Conservation (phyloP, 2,888 invertebrate species). For the Dastarcus helophoroides region DNA sequence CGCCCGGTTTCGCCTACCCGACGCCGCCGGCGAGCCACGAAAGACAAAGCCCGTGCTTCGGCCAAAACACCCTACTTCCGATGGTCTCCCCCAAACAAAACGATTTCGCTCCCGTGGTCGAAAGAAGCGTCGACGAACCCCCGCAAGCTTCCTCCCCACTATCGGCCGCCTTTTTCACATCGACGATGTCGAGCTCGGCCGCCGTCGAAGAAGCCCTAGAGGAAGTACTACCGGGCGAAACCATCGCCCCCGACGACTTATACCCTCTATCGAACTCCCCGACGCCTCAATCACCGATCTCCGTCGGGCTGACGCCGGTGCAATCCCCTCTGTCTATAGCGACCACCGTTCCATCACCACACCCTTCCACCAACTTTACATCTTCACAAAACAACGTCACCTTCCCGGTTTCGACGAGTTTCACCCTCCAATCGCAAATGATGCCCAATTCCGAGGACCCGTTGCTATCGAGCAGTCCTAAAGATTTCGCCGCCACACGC, state of each 20-base stretch:
- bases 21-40: conserved; percentile 84
- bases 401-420: conserved; percentile 35
- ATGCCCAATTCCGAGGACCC: conserved; percentile 84
- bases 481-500: conserved; percentile 54
- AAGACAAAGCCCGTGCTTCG: conserved; percentile 53
- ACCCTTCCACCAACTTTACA: conserved; percentile 33
- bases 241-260: conserved; percentile 43
- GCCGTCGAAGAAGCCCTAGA: conserved; percentile 78
- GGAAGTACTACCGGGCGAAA: conserved; percentile 73
- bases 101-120: conserved; percentile 31
- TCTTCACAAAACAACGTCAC: conserved; percentile 34
- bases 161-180: conserved; percentile 73
- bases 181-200: conserved; percentile 75
- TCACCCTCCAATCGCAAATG: conserved; percentile 63
- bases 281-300: conserved; percentile 49
- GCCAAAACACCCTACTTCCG: conserved; percentile 33
- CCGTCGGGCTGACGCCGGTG: conserved; percentile 43
- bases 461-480: conserved; percentile 68
- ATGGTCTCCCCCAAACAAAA: conserved; percentile 36
- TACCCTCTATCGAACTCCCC: conserved; percentile 42
- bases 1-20: conserved; percentile 72
- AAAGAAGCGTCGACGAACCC: conserved; percentile 46
- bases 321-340: conserved; percentile 37
- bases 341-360: conserved; percentile 29
- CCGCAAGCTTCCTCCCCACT: conserved; percentile 70